Evolutionary conservation across 2,797 vertebrate species (phyloP).

Genomic region (Fratercula arctica): DNA sequence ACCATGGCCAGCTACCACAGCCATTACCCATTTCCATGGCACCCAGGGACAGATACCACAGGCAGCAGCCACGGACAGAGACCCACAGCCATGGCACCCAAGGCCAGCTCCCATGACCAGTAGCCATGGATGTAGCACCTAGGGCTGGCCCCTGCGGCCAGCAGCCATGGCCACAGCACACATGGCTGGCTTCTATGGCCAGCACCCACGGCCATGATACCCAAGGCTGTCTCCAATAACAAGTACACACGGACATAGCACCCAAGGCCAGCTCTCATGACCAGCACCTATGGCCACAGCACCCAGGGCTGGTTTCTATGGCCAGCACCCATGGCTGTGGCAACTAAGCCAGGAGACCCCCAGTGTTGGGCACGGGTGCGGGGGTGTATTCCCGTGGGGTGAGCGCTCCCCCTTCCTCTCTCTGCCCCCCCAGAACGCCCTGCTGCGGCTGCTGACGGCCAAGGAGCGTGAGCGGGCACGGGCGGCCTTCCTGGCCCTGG

Average conservation of each 20-base stretch:
- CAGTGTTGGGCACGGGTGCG: fast-evolving
- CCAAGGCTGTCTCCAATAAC: too few species aligned
- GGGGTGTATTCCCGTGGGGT: fast-evolving
- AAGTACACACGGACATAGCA: neutral
- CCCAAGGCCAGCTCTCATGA: neutral
- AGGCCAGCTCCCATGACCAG: too few species aligned
- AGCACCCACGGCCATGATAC: neutral
- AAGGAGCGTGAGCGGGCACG: conserved; percentile 89
- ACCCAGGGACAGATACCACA: neutral
- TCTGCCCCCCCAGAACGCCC: conserved; percentile 82
- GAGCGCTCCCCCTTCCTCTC: neutral
- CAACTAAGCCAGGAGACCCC: neutral
- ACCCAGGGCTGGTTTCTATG: neutral
- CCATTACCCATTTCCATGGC: neutral
- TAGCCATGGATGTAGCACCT: neutral
- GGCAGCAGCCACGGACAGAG: too few species aligned
- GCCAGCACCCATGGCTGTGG: neutral
- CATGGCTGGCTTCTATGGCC: fast-evolving
- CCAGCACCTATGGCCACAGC: neutral
- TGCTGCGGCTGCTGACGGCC: conserved; percentile 86
- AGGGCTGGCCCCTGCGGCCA: neutral
- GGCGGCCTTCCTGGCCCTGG: conserved; percentile 81
- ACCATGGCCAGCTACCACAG: neutral
- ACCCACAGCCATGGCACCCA: neutral
- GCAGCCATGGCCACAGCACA: neutral